Conservation (phyloP, 2,888 invertebrate species). For the Pteria penguin region DNA sequence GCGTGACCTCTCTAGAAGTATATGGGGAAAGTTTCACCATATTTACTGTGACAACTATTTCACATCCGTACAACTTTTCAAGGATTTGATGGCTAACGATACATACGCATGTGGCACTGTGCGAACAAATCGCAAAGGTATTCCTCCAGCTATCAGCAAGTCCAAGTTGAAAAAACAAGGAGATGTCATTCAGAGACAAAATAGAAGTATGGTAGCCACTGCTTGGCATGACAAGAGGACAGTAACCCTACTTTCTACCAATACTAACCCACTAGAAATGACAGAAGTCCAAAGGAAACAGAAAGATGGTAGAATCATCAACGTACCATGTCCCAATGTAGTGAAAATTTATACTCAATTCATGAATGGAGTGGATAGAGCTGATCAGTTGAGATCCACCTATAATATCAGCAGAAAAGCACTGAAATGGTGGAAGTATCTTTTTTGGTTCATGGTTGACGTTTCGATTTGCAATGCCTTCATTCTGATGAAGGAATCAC, state of each 20-base stretch:
- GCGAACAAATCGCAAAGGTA: constrained; percentile 13
- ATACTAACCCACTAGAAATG: not conserved
- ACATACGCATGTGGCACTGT: constrained; percentile 22
- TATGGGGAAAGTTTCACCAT: not conserved
- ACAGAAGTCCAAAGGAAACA: no score
- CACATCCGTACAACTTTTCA: not conserved
- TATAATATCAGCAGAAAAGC: no score
- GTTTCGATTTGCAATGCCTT: no score
- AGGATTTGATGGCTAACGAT: not conserved
- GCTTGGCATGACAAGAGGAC: constrained; percentile 17
- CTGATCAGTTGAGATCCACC: no score
- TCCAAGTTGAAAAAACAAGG: constrained; percentile 19
- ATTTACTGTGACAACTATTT: constrained; percentile 25
- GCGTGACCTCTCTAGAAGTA: not conserved
- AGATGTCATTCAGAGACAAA: not conserved
- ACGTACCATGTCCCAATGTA: constrained; percentile 18
- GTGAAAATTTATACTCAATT: constrained; percentile 14
- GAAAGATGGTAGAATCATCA: no score
- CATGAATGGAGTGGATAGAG: no score
- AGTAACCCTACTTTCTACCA: constrained; percentile 10
- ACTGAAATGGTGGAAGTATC: no score
- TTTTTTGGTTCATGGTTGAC: no score
- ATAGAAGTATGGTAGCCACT: not conserved
- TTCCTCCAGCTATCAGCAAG: not conserved
- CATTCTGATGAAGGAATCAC: constrained; percentile 27